Evolutionary conservation across 2,113 vertebrate species (phyloP), one percentile per base, ranked within the genome.

Genomic region (western clawed frog (Xenopus tropicalis)): DNA sequence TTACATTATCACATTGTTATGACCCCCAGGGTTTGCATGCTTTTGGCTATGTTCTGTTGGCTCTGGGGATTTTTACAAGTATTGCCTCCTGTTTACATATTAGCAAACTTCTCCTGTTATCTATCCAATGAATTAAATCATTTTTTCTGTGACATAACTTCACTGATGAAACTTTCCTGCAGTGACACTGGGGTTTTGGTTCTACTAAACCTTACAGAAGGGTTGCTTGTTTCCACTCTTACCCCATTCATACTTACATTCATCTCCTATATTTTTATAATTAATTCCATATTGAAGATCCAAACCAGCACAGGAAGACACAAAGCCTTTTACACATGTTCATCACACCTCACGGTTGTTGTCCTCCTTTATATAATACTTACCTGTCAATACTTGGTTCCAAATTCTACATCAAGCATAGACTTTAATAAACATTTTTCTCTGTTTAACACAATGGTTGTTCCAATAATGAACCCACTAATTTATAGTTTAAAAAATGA

Each of bases 401-500:
- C 73, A 5, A 65, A 61, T 0, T 37, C 72, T 13, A 51, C 25
- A 3, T 76, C 70, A 4, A 74, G 70, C 0, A 42, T 79, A 19
- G 78, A 78, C 10, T 61, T 79, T 52, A 78, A 80, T 59, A 78
- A 82, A 52, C 48, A 69, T 24, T 71, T 78, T n/a, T 77, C 79
- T 0, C 65, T 80, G 8, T 79, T 81, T 65, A 80, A 78, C 58
- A 80, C 81, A 1, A 24, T 66, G 0, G 79, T 78, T 25, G 72
- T 78, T 13, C 83, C 80, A 58, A 79, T 80, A 71, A n/a, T 83
- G 29, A 83, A 80, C 1, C 79, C 79, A 0, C 62, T 80, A 13
- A 78, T 81, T 64, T 80, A 81, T 44, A 78, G 82, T 29, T 20
- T 82, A 23, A 77, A 74, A 14, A 83, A 80, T 44, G 77, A 83